Base-by-base conservation (phyloP, 2,888 invertebrate genomes). In the Scrobipalpa costella region DNA sequence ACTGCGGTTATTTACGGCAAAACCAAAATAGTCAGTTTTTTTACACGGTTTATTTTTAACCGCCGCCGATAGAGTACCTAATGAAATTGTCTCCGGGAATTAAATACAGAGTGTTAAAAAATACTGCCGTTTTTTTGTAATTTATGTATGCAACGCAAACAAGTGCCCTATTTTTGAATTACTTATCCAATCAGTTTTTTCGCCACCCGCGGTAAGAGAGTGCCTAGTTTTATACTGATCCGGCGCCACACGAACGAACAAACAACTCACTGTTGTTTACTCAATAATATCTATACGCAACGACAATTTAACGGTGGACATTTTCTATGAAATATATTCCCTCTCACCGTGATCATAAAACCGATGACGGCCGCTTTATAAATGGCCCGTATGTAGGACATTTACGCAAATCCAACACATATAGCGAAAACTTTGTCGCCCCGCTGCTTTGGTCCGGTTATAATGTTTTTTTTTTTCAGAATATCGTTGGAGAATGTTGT, bases 311-410 rank as follows among this genome's bases (percentile, higher is more conserved):
- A 44, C 15, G 27, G n/a, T 55, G 55, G 55, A 55, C 33, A 27
- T 27, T 33, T 55, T 55, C 33, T 44, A 44, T 44, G n/a, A 44
- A 15, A 17, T 55, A 55, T 55, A 55, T 33, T 55, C 9, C 27
- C 9, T n/a, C 11, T 8, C 13, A 13, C 27, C 50, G 47, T 17
- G 60, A 55, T 34, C 19, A 49, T 47, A 58, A 55, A 55, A 13
- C 13, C 33, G 55, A 17, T 61, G 60, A 61, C 65, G 60, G 34
- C 34, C 40, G 47, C 34, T 27, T 17, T 57, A 60, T 61, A 55
- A 55, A 55, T 33, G 55, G 65, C 13, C 19, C 57, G 47, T 57
- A 52, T 63, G 60, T 63, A 33, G 27, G 55, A 67, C 61, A 66
- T 65, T 63, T 67, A 62, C 49, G 57, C 38, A 38, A 13, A n/a